Base-by-base conservation (phyloP, 2,113 vertebrate species). In the Saccopteryx leptura region DNA sequence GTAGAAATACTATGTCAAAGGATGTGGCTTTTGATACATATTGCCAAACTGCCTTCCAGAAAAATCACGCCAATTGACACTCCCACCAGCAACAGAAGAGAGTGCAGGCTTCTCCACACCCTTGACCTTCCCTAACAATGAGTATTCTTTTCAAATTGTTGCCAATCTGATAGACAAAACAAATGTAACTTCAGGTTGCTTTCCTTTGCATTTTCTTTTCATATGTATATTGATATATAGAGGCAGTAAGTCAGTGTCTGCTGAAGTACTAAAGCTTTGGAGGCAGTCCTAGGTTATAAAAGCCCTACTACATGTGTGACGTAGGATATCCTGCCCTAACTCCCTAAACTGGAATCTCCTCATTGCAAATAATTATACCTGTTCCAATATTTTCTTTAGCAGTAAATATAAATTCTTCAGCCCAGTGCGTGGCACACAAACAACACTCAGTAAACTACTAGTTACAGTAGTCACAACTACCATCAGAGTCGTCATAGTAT, bases 1-100 rank as follows among this genome's bases (percentile, higher is more conserved):
- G 75, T 78, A 88, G 69, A 94, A 96, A 92, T 31, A 86, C 56
- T 84, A 46, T 83, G 71, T 90, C 60, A 90, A 90, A 95, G 92
- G 71, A 88, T 90, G 18, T 95, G 48, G 81, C 80, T 79, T 96
- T 75, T 71, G 72, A 85, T 93, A 93, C 90, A 82, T 63, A 88
- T 56, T 89, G 31, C 80, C 86, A 82, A 96, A 95, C 10, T 72
- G 26, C 89, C 81, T 94, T 94, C 76, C 79, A 95, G 74, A 92
- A 92, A 80, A 48, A 85, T 28, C 26, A n/a, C 46, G 65, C 89
- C 66, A 87, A 24, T 1, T 91, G 81, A 94, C 23, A 78, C n/a
- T 78, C 56, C 61, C 31, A 65, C 56, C 46, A 75, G 19, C 52
- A 85, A 71, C 1, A 75, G 4, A 23, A 52, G 7, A 81, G 54